Conservation (phyloP, 2,888 invertebrate genomes). For the Catocala nupta region DNA sequence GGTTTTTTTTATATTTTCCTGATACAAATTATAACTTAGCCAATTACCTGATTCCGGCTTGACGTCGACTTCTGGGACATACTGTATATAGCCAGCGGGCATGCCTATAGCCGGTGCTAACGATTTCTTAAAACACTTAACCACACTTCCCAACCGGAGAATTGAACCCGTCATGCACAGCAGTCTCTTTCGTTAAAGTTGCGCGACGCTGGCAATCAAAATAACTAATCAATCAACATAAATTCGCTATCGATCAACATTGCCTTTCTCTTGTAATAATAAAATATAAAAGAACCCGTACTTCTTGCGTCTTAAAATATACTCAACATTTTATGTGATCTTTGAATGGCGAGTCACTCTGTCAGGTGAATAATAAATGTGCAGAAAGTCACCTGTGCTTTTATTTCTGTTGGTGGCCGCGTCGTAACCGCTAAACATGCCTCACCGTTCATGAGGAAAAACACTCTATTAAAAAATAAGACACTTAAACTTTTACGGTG, state of each 20-base stretch:
- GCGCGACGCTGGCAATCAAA: neutral
- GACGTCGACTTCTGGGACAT: no score
- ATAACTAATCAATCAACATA: conserved; percentile 10
- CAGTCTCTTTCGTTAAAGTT: no score
- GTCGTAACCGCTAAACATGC: conserved; percentile 44
- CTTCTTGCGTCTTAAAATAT: conserved; percentile 50
- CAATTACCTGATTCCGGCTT: no score
- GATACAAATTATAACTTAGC: no score
- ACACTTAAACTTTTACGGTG: neutral
- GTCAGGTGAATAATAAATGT: conserved; percentile 80
- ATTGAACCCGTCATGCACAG: no score
- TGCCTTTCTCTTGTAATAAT: conserved; percentile 59
- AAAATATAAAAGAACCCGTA: conserved; percentile 71
- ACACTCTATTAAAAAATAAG: conserved; percentile 20
- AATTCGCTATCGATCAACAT: conserved; percentile 52
- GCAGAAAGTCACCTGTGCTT: conserved; percentile 61
- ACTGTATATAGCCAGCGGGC: no score
- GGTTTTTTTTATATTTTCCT: no score
- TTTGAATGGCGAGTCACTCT: conserved; percentile 74
- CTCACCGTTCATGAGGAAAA: conserved; percentile 15
- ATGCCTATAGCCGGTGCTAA: no score
- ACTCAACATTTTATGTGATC: conserved; percentile 64
- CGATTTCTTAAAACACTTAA: no score
- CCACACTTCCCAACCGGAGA: no score
- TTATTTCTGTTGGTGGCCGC: conserved; percentile 63